These are phyloP conservation scores for Haplochromis burtoni DNA, from an alignment of 2,113 vertebrate genomes.

Conservation along the genomic window DNA sequence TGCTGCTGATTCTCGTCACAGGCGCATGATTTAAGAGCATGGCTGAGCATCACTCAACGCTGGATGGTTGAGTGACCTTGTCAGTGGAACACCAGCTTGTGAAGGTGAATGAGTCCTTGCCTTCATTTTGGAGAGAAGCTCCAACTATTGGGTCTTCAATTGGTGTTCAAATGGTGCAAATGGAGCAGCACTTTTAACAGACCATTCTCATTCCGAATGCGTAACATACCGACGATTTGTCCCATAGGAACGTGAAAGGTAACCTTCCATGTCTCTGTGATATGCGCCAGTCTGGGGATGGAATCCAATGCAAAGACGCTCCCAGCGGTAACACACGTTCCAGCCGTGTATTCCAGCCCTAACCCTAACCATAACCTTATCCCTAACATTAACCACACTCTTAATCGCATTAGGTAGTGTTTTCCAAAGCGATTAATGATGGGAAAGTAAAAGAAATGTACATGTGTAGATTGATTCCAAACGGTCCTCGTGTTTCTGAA, in stretches of 20 bases:
- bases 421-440: not conserved
- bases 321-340: not conserved
- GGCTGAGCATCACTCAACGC: not conserved
- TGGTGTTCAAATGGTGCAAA: not conserved
- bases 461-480: not conserved
- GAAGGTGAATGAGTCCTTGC: not conserved
- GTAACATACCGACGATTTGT: not conserved
- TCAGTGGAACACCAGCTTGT: not conserved
- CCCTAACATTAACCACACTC: not conserved
- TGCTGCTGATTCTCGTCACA: not conserved
- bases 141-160: not conserved
- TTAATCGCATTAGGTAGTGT: not conserved
- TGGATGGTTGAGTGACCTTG: not conserved
- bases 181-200: not conserved
- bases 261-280: not conserved
- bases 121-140: not conserved
- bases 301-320: not conserved
- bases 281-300: not conserved
- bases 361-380: not conserved
- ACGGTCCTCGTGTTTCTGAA: not conserved
- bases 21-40: not conserved
- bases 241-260: not conserved
- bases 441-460: not conserved
- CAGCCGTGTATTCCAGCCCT: not conserved
- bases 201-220: not conserved